Evolutionary conservation across 2,113 vertebrate species (phyloP), one percentile per base, ranked within the genome.

Genomic region (Crotalus tigris): DNA sequence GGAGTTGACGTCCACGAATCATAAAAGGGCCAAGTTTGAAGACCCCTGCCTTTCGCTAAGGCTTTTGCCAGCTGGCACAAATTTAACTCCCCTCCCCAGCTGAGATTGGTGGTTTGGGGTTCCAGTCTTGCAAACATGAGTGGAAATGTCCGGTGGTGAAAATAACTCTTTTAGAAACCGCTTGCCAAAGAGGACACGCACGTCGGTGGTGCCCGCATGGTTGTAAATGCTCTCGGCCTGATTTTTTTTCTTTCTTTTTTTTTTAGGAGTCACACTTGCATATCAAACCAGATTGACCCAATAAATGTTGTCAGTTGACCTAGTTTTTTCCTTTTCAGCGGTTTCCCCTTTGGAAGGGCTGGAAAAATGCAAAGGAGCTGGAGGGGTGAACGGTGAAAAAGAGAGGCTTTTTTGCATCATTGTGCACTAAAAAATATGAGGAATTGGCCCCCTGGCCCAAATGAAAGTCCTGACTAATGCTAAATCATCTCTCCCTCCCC

Each of bases 331-430:
- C n/a, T 81, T 39, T 81, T 81, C 69, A 19, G 1, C 1, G 69
- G 17, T 81, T 81, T 19, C 33, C 69, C 69, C 11, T 0, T 39
- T 19, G 69, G n/a, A 81, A 19, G 2, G 2, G 69, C 69, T 39
- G 69, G 33, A 6, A 81, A 33, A 75, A 5, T 7, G 5, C n/a
- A 0, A 33, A 33, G 5, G 5, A 33, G n/a, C 2, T 11, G 0
- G 24, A 61, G 3, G 29, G 11, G 12, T 13, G 4, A 17, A 39
- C 5, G 5, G n/a, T 2, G 13, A n/a, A n/a, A 69, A 0, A 29
- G n/a, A 57, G 5, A 57, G 55, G 15, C 17, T 12, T 11, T n/a
- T 69, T 69, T n/a, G 5, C 29, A n/a, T 33, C 15, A 1, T 75
- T 75, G 64, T 33, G n/a, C 64, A 15, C 13, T 75, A 33, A 17